Conservation (phyloP, 2,888 invertebrate species). For the Diaperis boleti region DNA sequence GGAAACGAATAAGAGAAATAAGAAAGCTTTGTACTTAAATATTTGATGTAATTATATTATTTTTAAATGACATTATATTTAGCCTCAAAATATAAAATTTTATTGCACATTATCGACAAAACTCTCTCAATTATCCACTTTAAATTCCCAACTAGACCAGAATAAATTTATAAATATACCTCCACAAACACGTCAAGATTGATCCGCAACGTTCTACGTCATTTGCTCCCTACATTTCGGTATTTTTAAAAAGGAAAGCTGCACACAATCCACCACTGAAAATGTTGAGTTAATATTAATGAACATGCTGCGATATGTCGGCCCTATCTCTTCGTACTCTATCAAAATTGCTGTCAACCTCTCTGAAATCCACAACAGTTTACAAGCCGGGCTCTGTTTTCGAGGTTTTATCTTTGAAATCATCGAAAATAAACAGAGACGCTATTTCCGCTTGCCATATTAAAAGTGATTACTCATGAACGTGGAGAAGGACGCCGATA, state of each 20-base stretch:
- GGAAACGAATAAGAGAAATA: no score
- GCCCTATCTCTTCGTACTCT: constrained; percentile 7
- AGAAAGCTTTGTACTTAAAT: no score
- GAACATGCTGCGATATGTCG: constrained; percentile 13
- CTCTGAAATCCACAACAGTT: constrained; percentile 1
- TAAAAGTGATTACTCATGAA: constrained; percentile 3
- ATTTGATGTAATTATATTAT: no score
- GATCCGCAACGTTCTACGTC: constrained; percentile 1
- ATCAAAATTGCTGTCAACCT: constrained; percentile 16
- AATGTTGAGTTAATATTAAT: constrained; percentile 16
- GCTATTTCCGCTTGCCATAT: constrained; percentile 5
- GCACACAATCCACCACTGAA: constrained; percentile 2
- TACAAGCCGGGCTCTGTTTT: constrained; percentile 8
- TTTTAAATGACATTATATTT: no score
- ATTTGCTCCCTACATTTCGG: neutral
- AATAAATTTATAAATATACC: constrained; percentile 25
- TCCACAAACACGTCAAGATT: constrained; percentile 10
- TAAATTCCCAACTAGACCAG: constrained; percentile 1
- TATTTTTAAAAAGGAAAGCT: constrained; percentile 7
- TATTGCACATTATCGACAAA: no score
- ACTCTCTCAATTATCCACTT: constrained; percentile 4
- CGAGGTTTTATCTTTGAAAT: constrained; percentile 12
- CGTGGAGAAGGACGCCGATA: neutral
- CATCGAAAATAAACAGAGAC: constrained; percentile 10
- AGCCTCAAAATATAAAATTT: no score